Conservation (phyloP, 2,797 vertebrate species). For the Semotilus atromaculatus region DNA sequence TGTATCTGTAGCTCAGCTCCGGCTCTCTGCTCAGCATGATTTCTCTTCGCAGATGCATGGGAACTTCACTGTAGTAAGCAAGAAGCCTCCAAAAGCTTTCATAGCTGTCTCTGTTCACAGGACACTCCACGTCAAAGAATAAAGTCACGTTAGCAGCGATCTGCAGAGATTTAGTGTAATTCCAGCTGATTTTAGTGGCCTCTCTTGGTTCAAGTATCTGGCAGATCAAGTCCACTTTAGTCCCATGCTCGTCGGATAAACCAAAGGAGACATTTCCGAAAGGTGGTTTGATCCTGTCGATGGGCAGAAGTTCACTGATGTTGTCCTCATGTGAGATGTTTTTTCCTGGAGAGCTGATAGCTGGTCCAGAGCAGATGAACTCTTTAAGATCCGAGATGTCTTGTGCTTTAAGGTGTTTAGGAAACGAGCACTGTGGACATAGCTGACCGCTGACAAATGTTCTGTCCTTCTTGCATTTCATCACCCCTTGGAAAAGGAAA, state of each 20-base stretch:
- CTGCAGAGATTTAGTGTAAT: slow-evolving; percentile 73
- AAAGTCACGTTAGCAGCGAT: slow-evolving; percentile 78
- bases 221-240: slow-evolving; percentile 83
- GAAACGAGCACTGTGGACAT: slow-evolving; percentile 84
- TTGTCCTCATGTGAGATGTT: slow-evolving; percentile 64
- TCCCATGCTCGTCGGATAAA: slow-evolving; percentile 89
- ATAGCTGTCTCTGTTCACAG: slow-evolving; percentile 83
- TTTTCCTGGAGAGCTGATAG: slow-evolving; percentile 77
- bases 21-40: slow-evolving; percentile 79
- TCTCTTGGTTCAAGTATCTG: slow-evolving; percentile 76
- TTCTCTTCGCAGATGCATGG: slow-evolving; percentile 84
- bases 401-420: slow-evolving; percentile 74
- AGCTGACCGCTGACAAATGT: slow-evolving; percentile 79
- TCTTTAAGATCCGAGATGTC: slow-evolving; percentile 79
- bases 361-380: slow-evolving; percentile 79
- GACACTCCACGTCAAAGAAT: slow-evolving; percentile 83
- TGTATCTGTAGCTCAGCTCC: slow-evolving; percentile 81
- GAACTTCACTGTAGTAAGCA: slow-evolving; percentile 93
- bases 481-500: slow-evolving; percentile 76
- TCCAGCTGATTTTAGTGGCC: slow-evolving; percentile 75
- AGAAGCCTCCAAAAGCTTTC: slow-evolving; percentile 92
- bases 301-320: slow-evolving; percentile 66
- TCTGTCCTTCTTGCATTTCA: slow-evolving; percentile 90
- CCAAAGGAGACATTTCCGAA: slow-evolving; percentile 82
- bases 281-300: slow-evolving; percentile 71